Conservation (phyloP, 1,140 invertebrate species). For the Antheraea pernyi region DNA sequence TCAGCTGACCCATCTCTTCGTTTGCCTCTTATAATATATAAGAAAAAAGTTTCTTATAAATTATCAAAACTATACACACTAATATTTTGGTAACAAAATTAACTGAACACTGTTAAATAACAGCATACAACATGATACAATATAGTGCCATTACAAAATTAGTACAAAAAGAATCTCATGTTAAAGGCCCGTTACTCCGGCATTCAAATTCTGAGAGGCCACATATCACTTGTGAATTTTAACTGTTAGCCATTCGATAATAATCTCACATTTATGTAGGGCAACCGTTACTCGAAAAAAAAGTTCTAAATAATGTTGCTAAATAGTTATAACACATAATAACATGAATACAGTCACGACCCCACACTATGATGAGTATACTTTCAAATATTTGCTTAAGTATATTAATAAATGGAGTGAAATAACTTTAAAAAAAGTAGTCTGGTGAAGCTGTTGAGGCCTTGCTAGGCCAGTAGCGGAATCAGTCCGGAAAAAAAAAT, state of each 20-base stretch:
- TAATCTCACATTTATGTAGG: not conserved
- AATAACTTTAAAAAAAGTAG: no score
- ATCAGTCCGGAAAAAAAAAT: no score
- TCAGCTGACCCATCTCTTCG: no score
- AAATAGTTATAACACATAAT: not conserved
- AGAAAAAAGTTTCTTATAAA: no score
- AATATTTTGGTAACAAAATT: no score
- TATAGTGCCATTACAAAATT: not conserved
- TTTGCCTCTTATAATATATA: no score
- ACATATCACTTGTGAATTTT: constrained; percentile 3
- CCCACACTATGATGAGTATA: not conserved
- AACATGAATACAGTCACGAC: not conserved
- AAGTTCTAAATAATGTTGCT: not conserved
- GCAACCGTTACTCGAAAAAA: not conserved
- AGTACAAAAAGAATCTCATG: not conserved
- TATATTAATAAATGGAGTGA: no score
- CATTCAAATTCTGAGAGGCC: not conserved
- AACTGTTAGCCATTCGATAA: constrained; percentile 3
- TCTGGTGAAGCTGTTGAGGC: no score
- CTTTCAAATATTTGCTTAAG: not conserved
- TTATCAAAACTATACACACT: no score
- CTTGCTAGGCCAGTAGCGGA: no score
- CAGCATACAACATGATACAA: not conserved
- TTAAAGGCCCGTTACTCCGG: not conserved
- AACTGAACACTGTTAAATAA: no score